Base-by-base conservation (phyloP, 1,140 invertebrate species). In the Sitodiplosis mosellana region DNA sequence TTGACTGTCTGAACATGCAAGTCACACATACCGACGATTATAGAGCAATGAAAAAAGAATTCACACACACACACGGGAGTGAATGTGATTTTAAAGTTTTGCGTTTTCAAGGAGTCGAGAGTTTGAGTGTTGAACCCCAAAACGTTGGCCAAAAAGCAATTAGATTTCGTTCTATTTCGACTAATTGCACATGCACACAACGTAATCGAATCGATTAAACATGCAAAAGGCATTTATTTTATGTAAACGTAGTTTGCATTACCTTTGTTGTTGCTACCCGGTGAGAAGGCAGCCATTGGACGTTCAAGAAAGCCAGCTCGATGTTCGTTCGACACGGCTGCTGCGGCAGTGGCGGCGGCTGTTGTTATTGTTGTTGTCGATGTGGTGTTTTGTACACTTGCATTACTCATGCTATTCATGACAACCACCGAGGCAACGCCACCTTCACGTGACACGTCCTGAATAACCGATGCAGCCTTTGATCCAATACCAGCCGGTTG, bases 401-500 rank as follows among this genome's bases (percentile, higher is more conserved):
- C 47, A 40, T 56, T 52, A 44, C 49, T 67, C 45, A 64, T 65
- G 40, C 67, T 72, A 47, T 66, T 75, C 41, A 83, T 77, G 1
- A 81, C 72, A 6, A 81, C 68, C 33, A 74, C 76, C 55, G 69
- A 72, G 2, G 76, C 68, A 21, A 78, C 75, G 36, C 27, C 27
- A 27, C 27, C 27, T 49, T 80, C 77, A 14, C 78, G 60, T 2
- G 76, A 69, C 7, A 79, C 76, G 56, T 86, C 83, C 56, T 86
- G 82, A 44, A 86, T 72, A 0, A 81, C 81, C 17, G 77, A 81
- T 1, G 82, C 81, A 0, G 81, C 81, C 27, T 81, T 72, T 5
- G 82, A 85, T 2, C 80, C 78, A 0, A 76, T 71, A 14, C 77
- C 78, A 8, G 83, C 83, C 1, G 83, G 83, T 58, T 87, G 84